These are phyloP conservation scores for Vesta saturnalis DNA, from an alignment of 2,888 invertebrate genomes.

Conservation along the genomic window DNA sequence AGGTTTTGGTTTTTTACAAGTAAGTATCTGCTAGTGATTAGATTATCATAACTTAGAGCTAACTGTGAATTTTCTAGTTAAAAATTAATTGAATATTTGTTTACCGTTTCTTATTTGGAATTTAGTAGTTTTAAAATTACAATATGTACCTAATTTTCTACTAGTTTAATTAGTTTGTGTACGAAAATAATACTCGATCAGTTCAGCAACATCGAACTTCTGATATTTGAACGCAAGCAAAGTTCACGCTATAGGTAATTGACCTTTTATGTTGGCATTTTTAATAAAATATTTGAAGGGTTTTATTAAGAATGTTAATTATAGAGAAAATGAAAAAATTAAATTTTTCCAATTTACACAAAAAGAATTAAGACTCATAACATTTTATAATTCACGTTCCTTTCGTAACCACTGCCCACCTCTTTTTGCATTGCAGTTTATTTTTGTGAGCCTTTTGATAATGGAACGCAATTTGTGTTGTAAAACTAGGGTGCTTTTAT, in stretches of 20 bases:
- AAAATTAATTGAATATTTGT: too few species aligned
- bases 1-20: too few species aligned
- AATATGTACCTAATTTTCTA: too few species aligned
- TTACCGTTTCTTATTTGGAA: too few species aligned
- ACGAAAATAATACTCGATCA: not conserved
- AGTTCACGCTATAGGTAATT: slow-evolving; percentile 12
- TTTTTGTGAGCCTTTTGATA: not conserved
- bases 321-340: not conserved
- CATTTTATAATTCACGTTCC: not conserved
- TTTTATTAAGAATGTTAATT: not conserved
- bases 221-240: not conserved
- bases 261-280: slow-evolving; percentile 11
- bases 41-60: too few species aligned
- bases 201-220: not conserved
- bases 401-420: too few species aligned
- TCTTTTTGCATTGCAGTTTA: too few species aligned
- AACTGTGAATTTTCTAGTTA: too few species aligned
- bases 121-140: too few species aligned
- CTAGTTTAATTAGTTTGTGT: too few species aligned
- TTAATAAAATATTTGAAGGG: slow-evolving; percentile 1
- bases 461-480: not conserved
- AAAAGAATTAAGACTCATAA: not conserved
- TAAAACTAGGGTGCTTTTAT: not conserved
- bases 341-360: not conserved
- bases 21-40: too few species aligned